These are phyloP conservation scores for Coleophora deauratella DNA, from an alignment of 2,888 invertebrate genomes.

Conservation along the genomic window DNA sequence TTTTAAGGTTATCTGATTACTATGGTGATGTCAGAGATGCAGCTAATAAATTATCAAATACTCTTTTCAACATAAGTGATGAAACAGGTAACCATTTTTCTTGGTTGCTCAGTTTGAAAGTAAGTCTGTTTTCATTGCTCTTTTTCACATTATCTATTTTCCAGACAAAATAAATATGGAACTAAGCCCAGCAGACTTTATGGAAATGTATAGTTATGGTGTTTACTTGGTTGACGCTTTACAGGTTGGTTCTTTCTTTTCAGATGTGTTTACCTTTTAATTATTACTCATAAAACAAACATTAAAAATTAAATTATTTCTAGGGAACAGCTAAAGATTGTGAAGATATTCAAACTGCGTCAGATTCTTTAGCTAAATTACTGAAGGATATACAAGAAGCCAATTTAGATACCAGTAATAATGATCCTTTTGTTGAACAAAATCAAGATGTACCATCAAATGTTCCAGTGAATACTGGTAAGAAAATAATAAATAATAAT, in stretches of 20 bases:
- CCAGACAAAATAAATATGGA: constrained; percentile 60
- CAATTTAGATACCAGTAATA: constrained; percentile 22
- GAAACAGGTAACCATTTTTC: constrained; percentile 29
- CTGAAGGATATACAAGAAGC: constrained; percentile 41
- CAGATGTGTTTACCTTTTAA: not conserved
- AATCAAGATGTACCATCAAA: no score
- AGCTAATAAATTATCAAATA: constrained; percentile 33
- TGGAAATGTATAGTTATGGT: constrained; percentile 70
- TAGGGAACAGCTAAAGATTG: constrained; percentile 28
- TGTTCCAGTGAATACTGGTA: no score
- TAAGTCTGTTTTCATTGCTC: not conserved
- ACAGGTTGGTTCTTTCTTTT: constrained; percentile 29
- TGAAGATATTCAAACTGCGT: constrained; percentile 44
- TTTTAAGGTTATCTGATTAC: constrained; percentile 33
- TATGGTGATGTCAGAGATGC: constrained; percentile 31
- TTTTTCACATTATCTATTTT: constrained; percentile 27
- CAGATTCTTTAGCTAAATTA: constrained; percentile 36
- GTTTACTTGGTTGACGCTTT: constrained; percentile 63
- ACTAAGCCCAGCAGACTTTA: constrained; percentile 57
- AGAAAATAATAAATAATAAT: no score
- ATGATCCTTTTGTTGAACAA: no score
- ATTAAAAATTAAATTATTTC: not conserved
- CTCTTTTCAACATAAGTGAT: constrained; percentile 36
- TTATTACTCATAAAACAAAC: no score
- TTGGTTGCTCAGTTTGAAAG: not conserved